Conservation (phyloP, 2,888 invertebrate species). For the Copidosoma aretas region DNA sequence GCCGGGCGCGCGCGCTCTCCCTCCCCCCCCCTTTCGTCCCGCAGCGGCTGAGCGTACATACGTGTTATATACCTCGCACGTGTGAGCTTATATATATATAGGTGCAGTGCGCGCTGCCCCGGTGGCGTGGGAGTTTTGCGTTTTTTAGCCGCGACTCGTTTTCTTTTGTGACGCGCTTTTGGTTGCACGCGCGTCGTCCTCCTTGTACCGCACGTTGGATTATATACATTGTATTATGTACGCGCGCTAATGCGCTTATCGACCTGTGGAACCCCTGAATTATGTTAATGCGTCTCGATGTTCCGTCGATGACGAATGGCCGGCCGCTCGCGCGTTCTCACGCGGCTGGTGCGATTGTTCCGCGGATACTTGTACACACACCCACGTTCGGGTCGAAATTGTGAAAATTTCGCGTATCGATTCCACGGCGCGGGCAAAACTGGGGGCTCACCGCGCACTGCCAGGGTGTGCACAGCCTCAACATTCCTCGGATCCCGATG, state of each 20-base stretch:
- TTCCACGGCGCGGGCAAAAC: background rate
- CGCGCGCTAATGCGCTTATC: background rate
- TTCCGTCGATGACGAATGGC: background rate
- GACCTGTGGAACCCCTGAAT: background rate
- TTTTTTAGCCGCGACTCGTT: conserved; percentile 13
- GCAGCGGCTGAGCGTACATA: no score
- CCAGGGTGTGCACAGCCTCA: background rate
- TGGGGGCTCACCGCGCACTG: background rate
- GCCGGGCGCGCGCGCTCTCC: background rate
- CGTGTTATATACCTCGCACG: background rate
- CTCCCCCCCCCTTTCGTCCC: background rate
- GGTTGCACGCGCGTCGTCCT: background rate
- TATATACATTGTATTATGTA: background rate
- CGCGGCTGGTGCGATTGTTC: background rate
- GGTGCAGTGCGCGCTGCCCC: no score
- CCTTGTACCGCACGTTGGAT: background rate
- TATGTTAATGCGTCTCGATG: background rate
- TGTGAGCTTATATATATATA: background rate
- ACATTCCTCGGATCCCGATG: conserved; percentile 8
- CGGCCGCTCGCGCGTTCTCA: background rate
- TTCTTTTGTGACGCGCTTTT: conserved; percentile 15
- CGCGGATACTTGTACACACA: background rate
- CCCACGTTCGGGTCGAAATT: background rate
- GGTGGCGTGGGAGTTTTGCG: conserved; percentile 27
- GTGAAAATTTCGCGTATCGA: background rate